phyloP scores from a whole-genome alignment of 2,113 vertebrate species.

The Phalacrocorax pelagicus region DNA sequence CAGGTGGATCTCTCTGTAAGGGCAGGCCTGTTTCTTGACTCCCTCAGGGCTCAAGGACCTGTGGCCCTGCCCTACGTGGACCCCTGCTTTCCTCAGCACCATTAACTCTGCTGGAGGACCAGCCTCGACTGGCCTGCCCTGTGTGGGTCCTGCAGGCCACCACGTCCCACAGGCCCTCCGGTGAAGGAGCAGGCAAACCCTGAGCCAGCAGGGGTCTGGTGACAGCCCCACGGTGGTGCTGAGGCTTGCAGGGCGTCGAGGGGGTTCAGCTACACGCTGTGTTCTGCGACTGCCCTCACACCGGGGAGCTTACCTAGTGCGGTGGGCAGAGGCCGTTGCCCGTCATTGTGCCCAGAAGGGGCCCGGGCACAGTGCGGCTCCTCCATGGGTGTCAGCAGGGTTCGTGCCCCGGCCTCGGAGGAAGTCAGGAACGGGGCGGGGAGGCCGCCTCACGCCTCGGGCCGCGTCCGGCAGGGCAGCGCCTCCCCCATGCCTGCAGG shows the following conservation, averaged over 20 bases:
- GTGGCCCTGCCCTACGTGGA: not conserved
- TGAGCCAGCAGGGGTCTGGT: no score
- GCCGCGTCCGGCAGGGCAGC: no score
- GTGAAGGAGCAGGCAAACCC: not conserved
- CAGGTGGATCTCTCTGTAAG: no score
- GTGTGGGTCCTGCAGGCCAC: accelerated
- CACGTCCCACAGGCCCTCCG: not conserved
- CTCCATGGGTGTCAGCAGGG: not conserved
- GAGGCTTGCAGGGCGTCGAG: not conserved
- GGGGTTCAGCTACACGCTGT: not conserved
- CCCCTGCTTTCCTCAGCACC: not conserved
- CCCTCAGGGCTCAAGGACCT: not conserved
- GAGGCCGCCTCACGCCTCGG: no score
- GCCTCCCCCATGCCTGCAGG: no score
- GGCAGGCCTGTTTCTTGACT: not conserved
- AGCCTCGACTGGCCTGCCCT: accelerated
- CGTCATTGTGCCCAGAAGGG: no score
- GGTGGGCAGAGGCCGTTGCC: no score
- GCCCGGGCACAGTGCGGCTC: accelerated
- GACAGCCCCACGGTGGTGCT: not conserved
- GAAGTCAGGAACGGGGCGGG: no score
- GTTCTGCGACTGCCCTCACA: not conserved
- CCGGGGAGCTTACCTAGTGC: not conserved
- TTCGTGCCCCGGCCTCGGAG: no score
- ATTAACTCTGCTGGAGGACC: not conserved